phyloP scores from a whole-genome alignment of 2,113 vertebrate species.

The Protomyctophum bolini region DNA sequence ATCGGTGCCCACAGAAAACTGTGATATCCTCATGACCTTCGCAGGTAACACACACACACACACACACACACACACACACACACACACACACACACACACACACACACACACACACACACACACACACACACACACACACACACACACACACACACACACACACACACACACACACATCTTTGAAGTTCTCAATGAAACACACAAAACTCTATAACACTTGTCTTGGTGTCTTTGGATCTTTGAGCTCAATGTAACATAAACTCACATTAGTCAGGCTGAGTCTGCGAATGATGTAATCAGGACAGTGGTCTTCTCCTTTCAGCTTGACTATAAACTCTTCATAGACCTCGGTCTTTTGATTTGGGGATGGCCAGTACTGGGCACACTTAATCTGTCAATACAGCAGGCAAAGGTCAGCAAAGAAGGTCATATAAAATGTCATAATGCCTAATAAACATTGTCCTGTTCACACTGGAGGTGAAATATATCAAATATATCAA shows the following conservation, averaged over 20 bases:
- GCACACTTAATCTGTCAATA: constrained; percentile 88
- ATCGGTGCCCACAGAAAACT: constrained; percentile 97
- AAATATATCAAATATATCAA: too few species aligned
- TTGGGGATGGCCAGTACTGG: constrained; percentile 90
- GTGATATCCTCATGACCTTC: constrained; percentile 97
- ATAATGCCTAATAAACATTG: too few species aligned
- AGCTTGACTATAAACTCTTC: constrained; percentile 89
- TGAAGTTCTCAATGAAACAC: too few species aligned
- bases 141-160: constrained; percentile 2
- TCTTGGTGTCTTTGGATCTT: neutral
- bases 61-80: constrained; percentile 2
- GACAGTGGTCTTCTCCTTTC: constrained; percentile 82
- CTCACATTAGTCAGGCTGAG: constrained; percentile 87
- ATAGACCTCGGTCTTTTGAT: constrained; percentile 78
- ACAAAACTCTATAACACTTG: neutral
- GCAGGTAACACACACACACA: constrained; percentile 78
- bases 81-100: constrained; percentile 3
- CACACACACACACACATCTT: neutral
- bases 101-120: neutral
- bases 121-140: neutral
- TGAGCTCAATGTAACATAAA: constrained; percentile 17
- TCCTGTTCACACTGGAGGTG: too few species aligned
- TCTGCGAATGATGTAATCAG: constrained; percentile 91
- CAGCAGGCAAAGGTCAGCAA: neutral
- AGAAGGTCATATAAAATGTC: too few species aligned